Base-by-base conservation (phyloP, 2,888 invertebrate genomes). In the Plebejus argus region DNA sequence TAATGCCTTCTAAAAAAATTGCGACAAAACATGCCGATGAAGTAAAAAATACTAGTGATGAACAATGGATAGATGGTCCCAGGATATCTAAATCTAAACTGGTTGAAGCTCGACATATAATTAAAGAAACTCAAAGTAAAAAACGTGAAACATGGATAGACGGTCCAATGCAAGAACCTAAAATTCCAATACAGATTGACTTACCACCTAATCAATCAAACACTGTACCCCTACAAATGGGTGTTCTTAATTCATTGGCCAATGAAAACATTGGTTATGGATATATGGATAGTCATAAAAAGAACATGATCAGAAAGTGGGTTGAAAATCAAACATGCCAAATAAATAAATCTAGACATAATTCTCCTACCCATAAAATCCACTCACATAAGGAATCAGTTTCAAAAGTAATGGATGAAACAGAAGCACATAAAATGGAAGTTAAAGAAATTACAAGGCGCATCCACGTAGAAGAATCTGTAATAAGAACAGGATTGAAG, bases 11-110 rank as follows among this genome's bases (percentile, higher is more conserved):
- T 82, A 95, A 91, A 87, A 95, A 91, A 84, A 82, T 83, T 0
- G 83, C 88, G 4, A 88, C 91, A 80, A 96, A 95, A 85, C 89
- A 89, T 77, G 80, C 88, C 20, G 93, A 92, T 77, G 93, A 93
- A 76, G 86, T 85, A 1, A 93, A 93, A 85, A 91, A 83, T 81
- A 91, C 86, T 28, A 97, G 97, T 82, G 98, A 98, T 85, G 99
- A 99, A 86, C 98, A 98, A 86, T 99, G 99, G 99, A 98, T 99
- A 80, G 99, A 99, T 90, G 99, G 99, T 0, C 99, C 99, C 0
- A 95, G 98, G 86, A 97, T 98, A 84, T 97, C 97, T 0, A 96
- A 97, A 85, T 97, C 96, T 23, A 97, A 97, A 89, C 96, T 97
- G 76, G 97, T 97, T 1, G 97, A 97, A 89, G 97, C 97, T 0